Percentiles rank a stretch among this genome's conserved stretches.
Conservation (phyloP, 2,888 invertebrate species). For the Macrosoma leucophasiata region DNA sequence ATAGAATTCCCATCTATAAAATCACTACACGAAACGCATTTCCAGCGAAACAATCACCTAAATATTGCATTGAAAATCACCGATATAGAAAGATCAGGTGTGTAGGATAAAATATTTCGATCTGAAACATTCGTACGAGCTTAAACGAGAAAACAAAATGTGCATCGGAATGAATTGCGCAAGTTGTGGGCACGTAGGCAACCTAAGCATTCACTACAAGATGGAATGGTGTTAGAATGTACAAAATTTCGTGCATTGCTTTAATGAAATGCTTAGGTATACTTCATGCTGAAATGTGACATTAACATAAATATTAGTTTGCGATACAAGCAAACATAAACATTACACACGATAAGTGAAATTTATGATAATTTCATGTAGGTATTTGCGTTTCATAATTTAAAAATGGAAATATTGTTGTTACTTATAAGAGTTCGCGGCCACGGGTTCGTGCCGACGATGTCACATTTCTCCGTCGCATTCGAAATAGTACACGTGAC, state of each 20-base stretch:
- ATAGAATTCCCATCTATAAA: no score
- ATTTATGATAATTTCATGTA: conserved; percentile 58
- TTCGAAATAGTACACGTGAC: conserved; percentile 28
- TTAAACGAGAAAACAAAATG: no score
- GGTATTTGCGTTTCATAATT: conserved; percentile 43
- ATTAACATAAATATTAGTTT: conserved; percentile 64
- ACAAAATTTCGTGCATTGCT: conserved; percentile 41
- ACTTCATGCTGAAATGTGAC: conserved; percentile 60
- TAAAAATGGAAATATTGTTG: conserved; percentile 32
- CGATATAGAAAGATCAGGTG: no score
- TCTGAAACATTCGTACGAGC: no score
- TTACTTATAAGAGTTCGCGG: conserved; percentile 27
- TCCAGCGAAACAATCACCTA: no score
- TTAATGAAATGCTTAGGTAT: conserved; percentile 60
- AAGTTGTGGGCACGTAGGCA: conserved; percentile 10
- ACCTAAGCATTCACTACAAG: conserved; percentile 23
- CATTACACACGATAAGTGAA: conserved; percentile 62
- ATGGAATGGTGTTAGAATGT: conserved; percentile 28
- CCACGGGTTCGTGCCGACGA: conserved; percentile 21
- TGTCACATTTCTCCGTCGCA: conserved; percentile 24
- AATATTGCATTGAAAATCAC: no score
- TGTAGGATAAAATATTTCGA: no score
- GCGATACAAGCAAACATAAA: conserved; percentile 56
- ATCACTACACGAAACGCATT: no score
- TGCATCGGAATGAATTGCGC: no score